Percentiles rank a stretch among this genome's conserved stretches.
Evolutionary conservation across 2,113 vertebrate genomes (phyloP).

Genomic region (Erythrocercus mccallii): DNA sequence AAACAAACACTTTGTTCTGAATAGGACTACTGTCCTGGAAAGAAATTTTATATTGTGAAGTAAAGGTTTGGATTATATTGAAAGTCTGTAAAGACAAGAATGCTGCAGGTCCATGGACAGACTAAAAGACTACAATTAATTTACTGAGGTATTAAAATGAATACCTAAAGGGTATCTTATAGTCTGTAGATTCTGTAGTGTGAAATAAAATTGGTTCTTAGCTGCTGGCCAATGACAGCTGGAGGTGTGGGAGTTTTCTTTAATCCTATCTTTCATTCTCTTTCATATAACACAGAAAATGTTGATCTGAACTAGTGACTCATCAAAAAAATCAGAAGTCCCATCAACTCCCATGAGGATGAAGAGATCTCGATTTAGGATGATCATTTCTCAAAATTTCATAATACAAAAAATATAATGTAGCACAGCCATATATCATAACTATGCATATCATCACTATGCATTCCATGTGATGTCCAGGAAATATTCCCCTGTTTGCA

Average conservation of each 20-base stretch:
- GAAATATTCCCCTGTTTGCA: background rate
- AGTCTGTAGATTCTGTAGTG: background rate
- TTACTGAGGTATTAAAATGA: background rate
- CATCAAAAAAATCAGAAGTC: background rate
- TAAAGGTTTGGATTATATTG: background rate
- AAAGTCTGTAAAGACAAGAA: background rate
- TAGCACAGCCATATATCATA: background rate
- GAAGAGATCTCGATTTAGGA: background rate
- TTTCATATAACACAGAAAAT: background rate
- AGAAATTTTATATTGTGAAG: background rate
- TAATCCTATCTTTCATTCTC: background rate
- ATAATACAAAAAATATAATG: background rate
- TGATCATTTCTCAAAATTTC: background rate
- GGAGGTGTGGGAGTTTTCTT: background rate
- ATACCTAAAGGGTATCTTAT: background rate
- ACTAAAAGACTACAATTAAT: background rate
- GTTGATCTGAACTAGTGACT: background rate
- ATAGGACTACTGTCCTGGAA: background rate
- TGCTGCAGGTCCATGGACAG: background rate
- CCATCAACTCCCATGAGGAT: background rate
- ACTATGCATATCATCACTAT: no score
- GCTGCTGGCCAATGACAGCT: background rate
- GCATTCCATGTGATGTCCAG: background rate
- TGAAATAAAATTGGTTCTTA: background rate
- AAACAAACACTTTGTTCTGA: conserved; percentile 28